phyloP scores from a whole-genome alignment of 2,113 vertebrate species.

The Petaurus breviceps region DNA sequence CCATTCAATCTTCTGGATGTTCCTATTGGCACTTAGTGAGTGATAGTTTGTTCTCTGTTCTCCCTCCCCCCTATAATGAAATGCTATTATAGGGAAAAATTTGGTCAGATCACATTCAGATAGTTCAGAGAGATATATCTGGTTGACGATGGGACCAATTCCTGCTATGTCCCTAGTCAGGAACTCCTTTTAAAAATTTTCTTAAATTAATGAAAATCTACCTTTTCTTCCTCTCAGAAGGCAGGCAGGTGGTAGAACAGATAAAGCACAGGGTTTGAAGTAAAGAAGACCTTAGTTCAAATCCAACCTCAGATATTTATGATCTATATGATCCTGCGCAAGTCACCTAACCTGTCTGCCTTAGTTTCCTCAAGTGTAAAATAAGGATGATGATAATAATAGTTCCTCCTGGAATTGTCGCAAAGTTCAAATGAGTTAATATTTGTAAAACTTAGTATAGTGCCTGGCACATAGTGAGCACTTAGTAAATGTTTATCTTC shows the following conservation, averaged over 20 bases:
- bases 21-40: too few species aligned
- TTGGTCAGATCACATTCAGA: neutral
- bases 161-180: neutral
- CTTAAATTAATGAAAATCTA: neutral
- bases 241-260: neutral
- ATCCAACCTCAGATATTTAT: neutral
- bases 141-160: neutral
- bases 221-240: neutral
- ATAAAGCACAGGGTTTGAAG: neutral
- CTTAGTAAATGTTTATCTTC: neutral
- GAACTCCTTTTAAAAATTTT: neutral
- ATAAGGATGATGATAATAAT: neutral
- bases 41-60: too few species aligned
- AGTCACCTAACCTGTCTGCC: neutral
- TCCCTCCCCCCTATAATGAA: too few species aligned
- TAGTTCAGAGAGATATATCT: neutral
- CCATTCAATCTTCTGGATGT: too few species aligned
- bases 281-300: neutral
- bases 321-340: neutral
- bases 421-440: neutral
- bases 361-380: neutral
- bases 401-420: neutral
- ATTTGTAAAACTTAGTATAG: neutral
- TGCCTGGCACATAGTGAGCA: neutral
- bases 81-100: too few species aligned